These are phyloP conservation scores for Griposia aprilina DNA, from an alignment of 2,888 invertebrate species.

Conservation along the genomic window DNA sequence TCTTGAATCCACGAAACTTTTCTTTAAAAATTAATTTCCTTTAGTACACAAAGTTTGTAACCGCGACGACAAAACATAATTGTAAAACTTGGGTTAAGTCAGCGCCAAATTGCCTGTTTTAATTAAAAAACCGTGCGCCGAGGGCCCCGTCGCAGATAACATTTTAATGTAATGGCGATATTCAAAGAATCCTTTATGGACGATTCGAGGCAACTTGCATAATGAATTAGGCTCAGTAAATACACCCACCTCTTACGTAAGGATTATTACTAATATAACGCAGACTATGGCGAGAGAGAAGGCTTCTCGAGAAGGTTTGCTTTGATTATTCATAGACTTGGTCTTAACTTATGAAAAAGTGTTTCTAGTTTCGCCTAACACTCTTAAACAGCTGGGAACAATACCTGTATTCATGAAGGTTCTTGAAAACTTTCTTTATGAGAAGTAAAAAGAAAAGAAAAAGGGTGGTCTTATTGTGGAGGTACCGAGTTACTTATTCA, in stretches of 20 bases:
- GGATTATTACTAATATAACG: conserved; percentile 47
- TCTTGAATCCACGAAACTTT: conserved; percentile 54
- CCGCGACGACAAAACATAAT: conserved; percentile 79
- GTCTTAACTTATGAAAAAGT: conserved; percentile 64
- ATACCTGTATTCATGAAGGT: conserved; percentile 72
- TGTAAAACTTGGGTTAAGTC: conserved; percentile 82
- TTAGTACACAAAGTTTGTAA: conserved; percentile 73
- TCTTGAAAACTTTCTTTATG: conserved; percentile 70
- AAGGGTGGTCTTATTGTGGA: conserved; percentile 70
- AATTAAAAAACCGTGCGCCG: conserved; percentile 86
- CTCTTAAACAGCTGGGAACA: conserved; percentile 60
- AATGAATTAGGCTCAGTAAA: conserved; percentile 78
- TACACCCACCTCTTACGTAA: conserved; percentile 59
- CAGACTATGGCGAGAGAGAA: conserved; percentile 50
- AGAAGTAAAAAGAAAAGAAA: conserved; percentile 66
- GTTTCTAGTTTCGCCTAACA: conserved; percentile 67
- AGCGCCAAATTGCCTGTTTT: conserved; percentile 85
- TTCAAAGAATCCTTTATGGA: conserved; percentile 84
- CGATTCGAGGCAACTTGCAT: conserved; percentile 81
- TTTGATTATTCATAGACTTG: conserved; percentile 65
- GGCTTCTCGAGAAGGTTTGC: conserved; percentile 58
- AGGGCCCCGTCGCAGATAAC: conserved; percentile 83
- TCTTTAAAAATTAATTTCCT: conserved; percentile 72
- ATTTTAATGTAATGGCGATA: conserved; percentile 86
- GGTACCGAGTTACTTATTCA: conserved; percentile 77